Evolutionary conservation across 2,888 invertebrate genomes (phyloP).

Genomic region (Catonia carolina): DNA sequence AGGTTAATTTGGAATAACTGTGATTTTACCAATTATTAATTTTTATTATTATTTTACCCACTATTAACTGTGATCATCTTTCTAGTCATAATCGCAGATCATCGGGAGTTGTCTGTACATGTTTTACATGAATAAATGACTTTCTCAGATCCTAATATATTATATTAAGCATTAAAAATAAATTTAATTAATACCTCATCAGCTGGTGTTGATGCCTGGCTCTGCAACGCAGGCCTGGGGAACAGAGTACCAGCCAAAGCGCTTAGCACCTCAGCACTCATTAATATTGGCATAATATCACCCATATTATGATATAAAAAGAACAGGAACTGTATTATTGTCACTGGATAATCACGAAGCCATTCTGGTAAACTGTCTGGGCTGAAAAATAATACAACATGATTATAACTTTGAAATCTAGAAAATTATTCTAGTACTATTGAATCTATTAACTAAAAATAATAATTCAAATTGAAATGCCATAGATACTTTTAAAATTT

Average conservation of each 20-base stretch:
- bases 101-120: too few relatives aligned
- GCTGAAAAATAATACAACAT: constrained; percentile 38
- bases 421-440: neutral
- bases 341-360: constrained; percentile 71
- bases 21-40: too few relatives aligned
- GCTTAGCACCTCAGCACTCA: constrained; percentile 82
- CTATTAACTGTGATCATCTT: too few relatives aligned
- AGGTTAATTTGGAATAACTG: too few relatives aligned
- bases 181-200: constrained; percentile 50
- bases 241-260: constrained; percentile 83
- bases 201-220: constrained; percentile 72
- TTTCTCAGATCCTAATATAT: too few relatives aligned
- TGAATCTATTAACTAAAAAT: neutral
- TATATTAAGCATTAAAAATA: too few relatives aligned
- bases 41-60: too few relatives aligned
- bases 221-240: constrained; percentile 71
- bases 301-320: constrained; percentile 93
- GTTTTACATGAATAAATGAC: too few relatives aligned
- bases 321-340: constrained; percentile 72
- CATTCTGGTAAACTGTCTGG: constrained; percentile 57
- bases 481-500: too few relatives aligned
- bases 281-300: constrained; percentile 87
- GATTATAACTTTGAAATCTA: too few relatives aligned
- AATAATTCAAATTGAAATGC: neutral
- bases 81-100: too few relatives aligned